Conservation (phyloP, 2,888 invertebrate species). For the Nomada ruficornis region DNA sequence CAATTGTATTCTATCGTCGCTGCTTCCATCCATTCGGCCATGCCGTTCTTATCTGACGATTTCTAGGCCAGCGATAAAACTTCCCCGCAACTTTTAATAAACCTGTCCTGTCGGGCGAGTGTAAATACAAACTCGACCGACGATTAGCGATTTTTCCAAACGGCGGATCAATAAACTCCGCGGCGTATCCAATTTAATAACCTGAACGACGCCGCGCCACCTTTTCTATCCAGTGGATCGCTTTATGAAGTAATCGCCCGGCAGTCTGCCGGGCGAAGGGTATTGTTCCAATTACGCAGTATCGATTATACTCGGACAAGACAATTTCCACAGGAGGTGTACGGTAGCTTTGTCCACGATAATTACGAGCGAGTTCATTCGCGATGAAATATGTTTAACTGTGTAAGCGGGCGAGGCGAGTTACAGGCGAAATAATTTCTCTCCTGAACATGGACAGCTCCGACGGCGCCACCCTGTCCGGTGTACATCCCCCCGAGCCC, state of each 20-base stretch:
- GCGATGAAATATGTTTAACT: constrained; percentile 47
- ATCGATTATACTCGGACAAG: constrained; percentile 41
- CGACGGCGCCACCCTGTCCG: background rate
- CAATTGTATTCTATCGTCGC: too few species aligned
- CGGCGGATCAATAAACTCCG: constrained; percentile 32
- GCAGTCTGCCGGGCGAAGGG: constrained; percentile 18
- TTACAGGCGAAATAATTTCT: constrained; percentile 36
- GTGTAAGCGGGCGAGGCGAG: constrained; percentile 3
- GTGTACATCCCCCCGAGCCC: background rate
- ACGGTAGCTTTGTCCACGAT: constrained; percentile 38
- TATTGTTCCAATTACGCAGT: constrained; percentile 51
- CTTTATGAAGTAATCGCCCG: constrained; percentile 51
- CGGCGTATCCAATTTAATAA: constrained; percentile 54
- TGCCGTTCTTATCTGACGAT: background rate
- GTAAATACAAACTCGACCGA: constrained; percentile 49
- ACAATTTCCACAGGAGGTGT: constrained; percentile 39
- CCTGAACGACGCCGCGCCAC: background rate
- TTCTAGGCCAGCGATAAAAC: constrained; percentile 48
- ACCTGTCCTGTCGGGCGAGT: constrained; percentile 36
- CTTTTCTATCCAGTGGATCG: constrained; percentile 16
- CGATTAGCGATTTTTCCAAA: constrained; percentile 43
- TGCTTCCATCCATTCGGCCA: background rate
- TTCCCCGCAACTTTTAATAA: constrained; percentile 52
- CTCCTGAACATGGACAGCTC: constrained; percentile 3
- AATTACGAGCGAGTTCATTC: constrained; percentile 47